Base-by-base conservation (phyloP, 1,140 invertebrate genomes). In the Leguminivora glycinivorella region DNA sequence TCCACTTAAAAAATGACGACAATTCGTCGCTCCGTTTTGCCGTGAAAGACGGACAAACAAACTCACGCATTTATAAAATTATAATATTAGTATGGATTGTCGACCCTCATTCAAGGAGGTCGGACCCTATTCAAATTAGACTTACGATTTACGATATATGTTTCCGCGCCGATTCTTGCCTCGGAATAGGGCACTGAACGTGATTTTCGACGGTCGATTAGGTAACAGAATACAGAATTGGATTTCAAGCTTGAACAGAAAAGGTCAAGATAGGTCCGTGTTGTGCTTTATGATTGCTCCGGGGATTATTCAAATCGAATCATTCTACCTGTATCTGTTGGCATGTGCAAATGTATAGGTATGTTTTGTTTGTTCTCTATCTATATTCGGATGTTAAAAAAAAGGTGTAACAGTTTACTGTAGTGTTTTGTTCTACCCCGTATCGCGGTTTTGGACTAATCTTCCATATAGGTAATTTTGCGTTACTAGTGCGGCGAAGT, bases 51-150 rank as follows among this genome's bases (percentile, higher is more conserved):
- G n/a, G n/a, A n/a, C n/a, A n/a, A n/a, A n/a, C n/a, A n/a, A n/a
- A n/a, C n/a, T n/a, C n/a, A n/a, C n/a, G n/a, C n/a, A n/a, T n/a
- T n/a, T n/a, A n/a, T n/a, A n/a, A n/a, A n/a, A n/a, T n/a, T n/a
- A n/a, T n/a, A n/a, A n/a, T n/a, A n/a, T n/a, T n/a, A n/a, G n/a
- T n/a, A n/a, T n/a, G n/a, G n/a, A n/a, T 67, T 74, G 73, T 71
- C 74, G 77, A 74, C 79, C 79, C 73, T 75, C 74, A 77, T 74
- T 79, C 74, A 77, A 76, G 74, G 70, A 72, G 69, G 74, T 72
- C 63, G 43, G 63, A 22, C 73, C 77, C 76, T 83, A 81, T 83
- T 83, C 77, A 83, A 83, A 81, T 83, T 83, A 80, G 67, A 76
- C 70, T 58, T 24, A 67, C 72, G 72, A 76, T 78, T 58, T 24